phyloP scores from a whole-genome alignment of 1,140 invertebrate genomes.

The Sipha flava region DNA sequence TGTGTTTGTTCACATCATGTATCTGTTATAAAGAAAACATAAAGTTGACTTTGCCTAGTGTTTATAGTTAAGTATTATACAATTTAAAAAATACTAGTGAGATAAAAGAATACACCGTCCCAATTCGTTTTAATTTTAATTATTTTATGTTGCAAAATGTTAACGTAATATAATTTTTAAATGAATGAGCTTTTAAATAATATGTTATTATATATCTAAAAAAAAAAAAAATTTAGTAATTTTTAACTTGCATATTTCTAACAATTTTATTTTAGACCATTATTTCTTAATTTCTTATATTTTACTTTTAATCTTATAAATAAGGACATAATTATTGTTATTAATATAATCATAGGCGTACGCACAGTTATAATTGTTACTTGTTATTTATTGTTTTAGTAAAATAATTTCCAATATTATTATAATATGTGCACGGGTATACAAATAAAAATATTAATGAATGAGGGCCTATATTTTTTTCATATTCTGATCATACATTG shows the following conservation, averaged over 20 bases:
- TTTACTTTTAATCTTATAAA: neutral
- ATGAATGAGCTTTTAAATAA: slow-evolving; percentile 16
- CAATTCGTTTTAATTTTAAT: neutral
- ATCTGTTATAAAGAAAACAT: neutral
- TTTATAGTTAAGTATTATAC: neutral
- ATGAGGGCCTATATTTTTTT: no score
- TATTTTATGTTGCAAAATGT: neutral
- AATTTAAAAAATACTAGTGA: slow-evolving; percentile 5
- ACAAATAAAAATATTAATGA: no score
- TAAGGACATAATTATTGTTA: neutral
- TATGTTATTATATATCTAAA: neutral
- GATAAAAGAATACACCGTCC: slow-evolving; percentile 24
- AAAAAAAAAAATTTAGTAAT: neutral
- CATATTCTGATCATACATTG: no score
- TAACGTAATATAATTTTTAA: neutral
- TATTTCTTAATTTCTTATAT: neutral
- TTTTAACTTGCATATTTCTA: neutral
- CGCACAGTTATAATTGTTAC: no score
- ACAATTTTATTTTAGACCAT: neutral
- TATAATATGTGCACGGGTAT: no score
- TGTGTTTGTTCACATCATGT: slow-evolving; percentile 3
- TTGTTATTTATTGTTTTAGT: no score
- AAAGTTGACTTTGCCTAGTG: neutral
- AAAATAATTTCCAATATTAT: no score
- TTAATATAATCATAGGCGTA: no score